A percentile compares a stretch with the other conserved stretches of the same genome.
Conservation (phyloP, 2,888 invertebrate species). For the Epicampocera succincta region DNA sequence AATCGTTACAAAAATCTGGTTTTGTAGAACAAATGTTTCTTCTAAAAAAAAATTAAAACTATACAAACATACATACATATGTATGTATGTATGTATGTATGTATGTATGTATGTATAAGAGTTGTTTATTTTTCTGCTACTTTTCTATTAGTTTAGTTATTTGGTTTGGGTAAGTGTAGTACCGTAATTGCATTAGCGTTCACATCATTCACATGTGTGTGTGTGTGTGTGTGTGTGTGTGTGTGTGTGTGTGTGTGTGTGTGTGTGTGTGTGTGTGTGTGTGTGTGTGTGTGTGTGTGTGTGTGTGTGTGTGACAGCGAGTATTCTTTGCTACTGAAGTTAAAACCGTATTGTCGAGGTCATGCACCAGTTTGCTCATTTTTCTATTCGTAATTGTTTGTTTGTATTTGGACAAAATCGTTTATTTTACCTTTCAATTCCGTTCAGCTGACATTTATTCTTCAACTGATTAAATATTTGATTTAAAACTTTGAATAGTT, state of each 20-base stretch:
- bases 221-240: not conserved
- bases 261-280: not conserved
- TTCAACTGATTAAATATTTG: constrained; percentile 15
- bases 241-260: not conserved
- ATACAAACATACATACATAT: too few species aligned
- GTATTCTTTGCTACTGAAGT: constrained; percentile 5
- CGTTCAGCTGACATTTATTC: not conserved
- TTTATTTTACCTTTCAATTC: constrained; percentile 43
- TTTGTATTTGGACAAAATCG: constrained; percentile 14
- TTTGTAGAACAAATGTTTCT: constrained; percentile 63
- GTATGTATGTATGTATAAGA: too few species aligned
- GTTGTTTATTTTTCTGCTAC: constrained; percentile 48
- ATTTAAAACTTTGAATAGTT: constrained; percentile 36
- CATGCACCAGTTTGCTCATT: constrained; percentile 64
- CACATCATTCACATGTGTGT: too few species aligned
- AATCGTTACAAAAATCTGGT: constrained; percentile 55
- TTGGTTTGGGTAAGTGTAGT: constrained; percentile 6
- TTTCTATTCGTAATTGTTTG: not conserved
- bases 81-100: too few species aligned
- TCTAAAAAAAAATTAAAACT: constrained; percentile 40
- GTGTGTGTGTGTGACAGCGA: not conserved
- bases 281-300: not conserved
- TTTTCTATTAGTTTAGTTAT: constrained; percentile 43
- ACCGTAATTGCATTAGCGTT: constrained; percentile 12
- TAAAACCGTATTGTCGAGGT: constrained; percentile 61